These are phyloP conservation scores for Drosophila barbarae DNA, from an alignment of 2,888 invertebrate genomes.

Conservation along the genomic window DNA sequence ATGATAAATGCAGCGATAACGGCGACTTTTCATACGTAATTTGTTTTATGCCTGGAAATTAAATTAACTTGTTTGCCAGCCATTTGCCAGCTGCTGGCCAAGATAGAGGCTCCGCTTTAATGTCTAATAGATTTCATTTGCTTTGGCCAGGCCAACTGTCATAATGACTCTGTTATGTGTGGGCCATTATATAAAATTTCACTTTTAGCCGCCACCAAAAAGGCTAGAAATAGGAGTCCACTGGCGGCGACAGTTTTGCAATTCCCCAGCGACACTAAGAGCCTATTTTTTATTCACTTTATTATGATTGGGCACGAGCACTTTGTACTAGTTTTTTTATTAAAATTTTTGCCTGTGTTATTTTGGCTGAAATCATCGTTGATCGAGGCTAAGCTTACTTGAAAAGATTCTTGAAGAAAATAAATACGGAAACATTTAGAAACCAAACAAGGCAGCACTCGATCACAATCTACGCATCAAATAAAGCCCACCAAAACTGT, in stretches of 20 bases:
- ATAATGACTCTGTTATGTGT: conserved; percentile 71
- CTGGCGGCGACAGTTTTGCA: conserved; percentile 53
- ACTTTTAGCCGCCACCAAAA: conserved; percentile 61
- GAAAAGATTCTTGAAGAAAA: not conserved
- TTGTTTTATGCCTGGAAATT: conserved; percentile 73
- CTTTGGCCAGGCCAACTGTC: conserved; percentile 67
- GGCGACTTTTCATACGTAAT: conserved; percentile 73
- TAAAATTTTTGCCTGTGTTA: not conserved
- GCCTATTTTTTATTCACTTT: not conserved
- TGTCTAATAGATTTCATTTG: conserved; percentile 64
- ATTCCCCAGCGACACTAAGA: conserved; percentile 26
- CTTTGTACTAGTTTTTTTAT: not conserved
- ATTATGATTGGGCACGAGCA: not conserved
- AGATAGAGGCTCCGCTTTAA: conserved; percentile 53
- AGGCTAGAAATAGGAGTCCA: conserved; percentile 36
- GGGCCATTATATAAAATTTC: conserved; percentile 66
- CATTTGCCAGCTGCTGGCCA: conserved; percentile 35
- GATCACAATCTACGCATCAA: conserved; percentile 15
- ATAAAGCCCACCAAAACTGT: conserved; percentile 8
- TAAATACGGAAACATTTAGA: conserved; percentile 11
- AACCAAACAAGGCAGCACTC: conserved; percentile 23
- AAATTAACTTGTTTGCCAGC: conserved; percentile 71
- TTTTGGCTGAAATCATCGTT: not conserved
- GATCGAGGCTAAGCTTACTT: not conserved
- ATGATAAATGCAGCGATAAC: conserved; percentile 65